A percentile compares a stretch with the other conserved stretches of the same genome.
phyloP scores from a whole-genome alignment of 37 sponge, comb jelly and placozoan genomes.

The Diacarnus erythraeanus region DNA sequence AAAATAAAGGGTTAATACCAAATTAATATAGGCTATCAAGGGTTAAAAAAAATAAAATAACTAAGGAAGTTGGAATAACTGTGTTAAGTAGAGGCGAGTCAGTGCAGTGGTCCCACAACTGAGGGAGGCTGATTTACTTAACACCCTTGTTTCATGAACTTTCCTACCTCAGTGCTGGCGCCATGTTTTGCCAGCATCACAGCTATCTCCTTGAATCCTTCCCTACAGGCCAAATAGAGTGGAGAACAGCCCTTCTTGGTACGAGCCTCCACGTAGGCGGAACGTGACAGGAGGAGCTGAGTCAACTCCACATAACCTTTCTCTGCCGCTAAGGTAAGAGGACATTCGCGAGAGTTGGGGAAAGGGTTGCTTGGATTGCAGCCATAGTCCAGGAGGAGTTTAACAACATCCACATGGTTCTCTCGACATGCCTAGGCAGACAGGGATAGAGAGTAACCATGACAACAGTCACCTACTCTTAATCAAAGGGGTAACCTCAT shows the following conservation, averaged over 20 bases:
- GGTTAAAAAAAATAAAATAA: no score
- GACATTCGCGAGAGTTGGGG: constrained; percentile 93
- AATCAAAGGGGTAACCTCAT: not conserved
- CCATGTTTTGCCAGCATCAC: constrained; percentile 73
- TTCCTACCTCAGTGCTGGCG: constrained; percentile 72
- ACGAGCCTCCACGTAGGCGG: constrained; percentile 85
- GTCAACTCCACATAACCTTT: constrained; percentile 86
- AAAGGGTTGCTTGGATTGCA: constrained; percentile 93
- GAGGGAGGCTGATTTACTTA: no score
- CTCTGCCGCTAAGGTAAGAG: constrained; percentile 95
- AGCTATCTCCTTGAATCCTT: constrained; percentile 85
- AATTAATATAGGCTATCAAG: no score
- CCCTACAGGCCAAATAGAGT: constrained; percentile 89
- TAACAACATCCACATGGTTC: constrained; percentile 96
- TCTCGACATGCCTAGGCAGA: constrained; percentile 91
- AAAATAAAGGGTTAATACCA: not conserved
- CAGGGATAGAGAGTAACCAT: not conserved
- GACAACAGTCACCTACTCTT: not conserved
- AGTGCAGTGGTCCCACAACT: no score
- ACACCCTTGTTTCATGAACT: no score
- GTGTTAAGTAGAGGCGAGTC: no score
- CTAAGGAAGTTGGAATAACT: no score
- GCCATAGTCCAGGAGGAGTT: constrained; percentile 92
- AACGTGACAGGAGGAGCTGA: constrained; percentile 77
- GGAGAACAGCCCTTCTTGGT: constrained; percentile 99